These are phyloP conservation scores for Synergus japonicus DNA, from an alignment of 2,888 invertebrate species.

Conservation along the genomic window DNA sequence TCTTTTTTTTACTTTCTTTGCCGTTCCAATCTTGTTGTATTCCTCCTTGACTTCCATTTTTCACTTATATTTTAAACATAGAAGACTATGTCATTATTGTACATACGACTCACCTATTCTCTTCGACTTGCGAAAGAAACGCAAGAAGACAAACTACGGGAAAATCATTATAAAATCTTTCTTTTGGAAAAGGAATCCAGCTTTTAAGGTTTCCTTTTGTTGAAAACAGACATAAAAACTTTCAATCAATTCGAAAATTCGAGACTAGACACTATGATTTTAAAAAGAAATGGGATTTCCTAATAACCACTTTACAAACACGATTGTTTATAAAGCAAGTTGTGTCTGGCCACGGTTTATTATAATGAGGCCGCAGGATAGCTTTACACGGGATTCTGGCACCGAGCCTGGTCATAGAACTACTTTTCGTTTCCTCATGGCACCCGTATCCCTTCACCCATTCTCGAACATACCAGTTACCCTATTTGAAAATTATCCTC, in stretches of 20 bases:
- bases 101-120: background rate
- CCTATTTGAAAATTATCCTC: conserved; percentile 3
- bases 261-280: too few relatives aligned
- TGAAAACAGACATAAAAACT: too few relatives aligned
- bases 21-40: background rate
- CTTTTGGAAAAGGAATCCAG: too few relatives aligned
- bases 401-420: conserved; percentile 59
- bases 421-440: conserved; percentile 52
- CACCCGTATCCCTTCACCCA: conserved; percentile 33
- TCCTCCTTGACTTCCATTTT: background rate
- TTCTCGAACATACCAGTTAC: background rate
- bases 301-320: background rate
- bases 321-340: background rate
- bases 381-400: conserved; percentile 68
- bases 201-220: too few relatives aligned
- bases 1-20: too few relatives aligned
- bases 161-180: too few relatives aligned
- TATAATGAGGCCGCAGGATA: conserved; percentile 62
- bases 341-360: conserved; percentile 61
- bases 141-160: too few relatives aligned
- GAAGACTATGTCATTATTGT: background rate
- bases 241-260: too few relatives aligned
- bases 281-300: background rate
- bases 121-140: background rate
- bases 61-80: background rate